phyloP scores from a whole-genome alignment of 1,140 invertebrate species.

The Zophobas atratus region DNA sequence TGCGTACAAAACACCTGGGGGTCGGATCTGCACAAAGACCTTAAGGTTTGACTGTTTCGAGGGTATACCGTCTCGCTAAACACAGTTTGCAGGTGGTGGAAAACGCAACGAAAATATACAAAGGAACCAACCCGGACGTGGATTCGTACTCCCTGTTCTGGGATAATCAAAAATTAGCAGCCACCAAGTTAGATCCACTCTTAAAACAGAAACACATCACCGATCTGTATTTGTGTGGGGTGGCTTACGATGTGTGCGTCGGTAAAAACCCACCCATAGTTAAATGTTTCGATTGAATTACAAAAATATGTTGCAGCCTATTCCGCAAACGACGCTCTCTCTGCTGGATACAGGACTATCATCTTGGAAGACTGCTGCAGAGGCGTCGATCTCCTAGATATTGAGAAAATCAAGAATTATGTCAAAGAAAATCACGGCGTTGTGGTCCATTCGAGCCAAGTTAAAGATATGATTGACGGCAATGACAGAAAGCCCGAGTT shows the following conservation, averaged over 20 bases:
- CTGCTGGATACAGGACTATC: conserved; percentile 78
- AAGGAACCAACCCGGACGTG: conserved; percentile 81
- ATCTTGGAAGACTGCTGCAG: conserved; percentile 81
- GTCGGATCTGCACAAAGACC: conserved; percentile 80
- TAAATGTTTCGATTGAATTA: not conserved
- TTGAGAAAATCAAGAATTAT: conserved; percentile 70
- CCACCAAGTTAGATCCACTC: conserved; percentile 76
- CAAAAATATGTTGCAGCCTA: conserved; percentile 67
- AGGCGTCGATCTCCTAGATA: conserved; percentile 73
- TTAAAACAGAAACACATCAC: conserved; percentile 75
- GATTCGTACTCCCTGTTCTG: conserved; percentile 89
- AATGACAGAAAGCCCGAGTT: conserved; percentile 74
- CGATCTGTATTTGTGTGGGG: conserved; percentile 84
- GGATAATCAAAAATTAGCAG: conserved; percentile 79
- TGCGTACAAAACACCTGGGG: conserved; percentile 85
- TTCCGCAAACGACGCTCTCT: conserved; percentile 76
- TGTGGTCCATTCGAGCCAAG: conserved; percentile 71
- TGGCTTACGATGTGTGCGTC: conserved; percentile 89
- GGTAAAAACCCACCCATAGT: conserved; percentile 69
- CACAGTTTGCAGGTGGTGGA: conserved; percentile 69
- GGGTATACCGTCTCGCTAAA: not conserved
- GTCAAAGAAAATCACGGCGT: conserved; percentile 72
- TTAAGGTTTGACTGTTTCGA: conserved; percentile 52
- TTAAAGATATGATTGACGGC: conserved; percentile 74
- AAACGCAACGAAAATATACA: conserved; percentile 75